Conservation (phyloP, 1,140 invertebrate species). For the fruit fly (Drosophila melanogaster) region DNA sequence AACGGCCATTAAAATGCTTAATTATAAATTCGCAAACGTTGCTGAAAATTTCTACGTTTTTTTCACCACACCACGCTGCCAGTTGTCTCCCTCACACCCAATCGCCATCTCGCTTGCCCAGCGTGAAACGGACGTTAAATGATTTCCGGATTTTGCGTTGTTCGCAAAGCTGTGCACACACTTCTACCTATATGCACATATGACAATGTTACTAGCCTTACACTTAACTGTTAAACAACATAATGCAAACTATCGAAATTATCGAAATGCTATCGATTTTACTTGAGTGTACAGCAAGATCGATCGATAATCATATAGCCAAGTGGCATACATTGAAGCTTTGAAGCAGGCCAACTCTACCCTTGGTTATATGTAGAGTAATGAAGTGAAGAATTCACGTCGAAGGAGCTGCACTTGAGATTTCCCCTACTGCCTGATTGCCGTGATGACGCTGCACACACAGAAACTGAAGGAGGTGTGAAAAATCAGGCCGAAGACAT, state of each 20-base stretch:
- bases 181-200: constrained; percentile 5
- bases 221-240: too few relatives aligned
- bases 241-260: not conserved
- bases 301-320: too few relatives aligned
- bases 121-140: constrained; percentile 36
- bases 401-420: constrained; percentile 38
- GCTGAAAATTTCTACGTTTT: constrained; percentile 65
- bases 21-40: constrained; percentile 83
- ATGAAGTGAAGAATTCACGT: not conserved
- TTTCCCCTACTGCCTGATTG: constrained; percentile 17
- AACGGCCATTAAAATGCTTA: constrained; percentile 83
- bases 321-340: too few relatives aligned
- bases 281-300: too few relatives aligned
- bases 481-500: constrained; percentile 72
- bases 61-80: not conserved
- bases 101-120: constrained; percentile 5
- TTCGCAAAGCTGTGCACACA: constrained; percentile 16
- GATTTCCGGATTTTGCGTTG: constrained; percentile 43
- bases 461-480: constrained; percentile 57
- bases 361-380: not conserved
- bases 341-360: too few relatives aligned
- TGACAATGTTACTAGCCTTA: too few relatives aligned
- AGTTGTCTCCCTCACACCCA: not conserved
- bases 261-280: too few relatives aligned
- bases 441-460: constrained; percentile 16